Evolutionary conservation across 92 coral and sea anemone species (phyloP).

Genomic region (Epizoanthus ramosus): DNA sequence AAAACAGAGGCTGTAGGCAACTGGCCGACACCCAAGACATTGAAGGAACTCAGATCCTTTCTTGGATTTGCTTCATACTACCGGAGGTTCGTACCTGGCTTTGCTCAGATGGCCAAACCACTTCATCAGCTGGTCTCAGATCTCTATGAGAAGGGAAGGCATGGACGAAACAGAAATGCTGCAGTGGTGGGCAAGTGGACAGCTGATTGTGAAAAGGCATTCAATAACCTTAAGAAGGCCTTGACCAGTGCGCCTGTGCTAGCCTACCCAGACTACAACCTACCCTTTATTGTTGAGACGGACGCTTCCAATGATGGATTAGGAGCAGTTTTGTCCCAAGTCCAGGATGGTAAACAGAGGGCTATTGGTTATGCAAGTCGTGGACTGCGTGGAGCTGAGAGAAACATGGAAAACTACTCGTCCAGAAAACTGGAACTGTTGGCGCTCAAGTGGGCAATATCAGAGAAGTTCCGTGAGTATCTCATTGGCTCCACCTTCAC

Average conservation of each 20-base stretch:
- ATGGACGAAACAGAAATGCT: neutral
- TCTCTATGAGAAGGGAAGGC: slow-evolving; percentile 43
- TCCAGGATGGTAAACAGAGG: slow-evolving; percentile 22
- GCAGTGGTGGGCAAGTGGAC: slow-evolving; percentile 20
- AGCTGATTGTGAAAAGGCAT: slow-evolving; percentile 34
- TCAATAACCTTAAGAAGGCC: slow-evolving; percentile 4
- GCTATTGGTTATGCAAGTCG: slow-evolving; percentile 34
- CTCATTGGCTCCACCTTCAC: slow-evolving; percentile 38
- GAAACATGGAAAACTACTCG: slow-evolving; percentile 43
- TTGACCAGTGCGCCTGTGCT: slow-evolving; percentile 40
- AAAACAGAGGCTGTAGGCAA: slow-evolving; percentile 51
- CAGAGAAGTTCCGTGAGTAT: slow-evolving; percentile 47
- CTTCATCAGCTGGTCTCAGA: slow-evolving; percentile 41
- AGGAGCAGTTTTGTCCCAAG: slow-evolving; percentile 35
- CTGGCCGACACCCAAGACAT: slow-evolving; percentile 47
- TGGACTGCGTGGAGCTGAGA: slow-evolving; percentile 42
- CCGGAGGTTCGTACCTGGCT: slow-evolving; percentile 41
- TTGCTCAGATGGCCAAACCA: slow-evolving; percentile 49
- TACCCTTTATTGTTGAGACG: slow-evolving; percentile 37
- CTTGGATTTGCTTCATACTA: slow-evolving; percentile 49
- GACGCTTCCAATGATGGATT: slow-evolving; percentile 46
- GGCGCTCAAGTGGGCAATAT: slow-evolving; percentile 50
- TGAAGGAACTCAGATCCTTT: slow-evolving; percentile 50
- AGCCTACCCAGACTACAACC: slow-evolving; percentile 38
- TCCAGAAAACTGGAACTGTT: slow-evolving; percentile 48